Evolutionary conservation across 2,797 vertebrate species (phyloP).

Genomic region (Bufotes viridis): DNA sequence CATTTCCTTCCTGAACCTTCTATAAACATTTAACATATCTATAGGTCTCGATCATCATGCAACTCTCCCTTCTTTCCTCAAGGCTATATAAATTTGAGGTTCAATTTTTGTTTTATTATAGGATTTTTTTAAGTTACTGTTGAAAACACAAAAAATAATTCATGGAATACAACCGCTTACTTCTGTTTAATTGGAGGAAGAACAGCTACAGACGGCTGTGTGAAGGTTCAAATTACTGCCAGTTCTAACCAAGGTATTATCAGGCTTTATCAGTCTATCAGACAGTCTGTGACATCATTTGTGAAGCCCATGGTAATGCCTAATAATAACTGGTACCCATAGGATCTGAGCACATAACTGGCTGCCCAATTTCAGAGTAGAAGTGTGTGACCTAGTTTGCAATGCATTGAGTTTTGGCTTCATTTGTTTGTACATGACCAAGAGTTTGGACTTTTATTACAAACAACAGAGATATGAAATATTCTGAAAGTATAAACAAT

Average conservation of each 20-base stretch:
- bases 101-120: not conserved
- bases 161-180: not conserved
- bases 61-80: no score
- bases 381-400: slow-evolving; percentile 4
- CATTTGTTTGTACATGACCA: not conserved
- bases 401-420: not conserved
- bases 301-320: not conserved
- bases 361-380: not conserved
- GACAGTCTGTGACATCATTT: not conserved
- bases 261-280: not conserved
- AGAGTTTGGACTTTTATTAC: not conserved
- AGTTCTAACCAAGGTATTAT: not conserved
- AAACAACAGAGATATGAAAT: not conserved
- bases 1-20: no score
- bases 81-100: no score
- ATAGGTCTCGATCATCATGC: no score
- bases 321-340: slow-evolving; percentile 15
- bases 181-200: not conserved
- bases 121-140: not conserved
- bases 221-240: not conserved
- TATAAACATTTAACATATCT: no score
- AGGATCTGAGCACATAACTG: slow-evolving; percentile 8
- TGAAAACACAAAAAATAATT: not conserved
- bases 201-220: not conserved
- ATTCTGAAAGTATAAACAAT: not conserved